phyloP scores from a whole-genome alignment of 2,113 vertebrate species.

The Rhinichthys klamathensis region DNA sequence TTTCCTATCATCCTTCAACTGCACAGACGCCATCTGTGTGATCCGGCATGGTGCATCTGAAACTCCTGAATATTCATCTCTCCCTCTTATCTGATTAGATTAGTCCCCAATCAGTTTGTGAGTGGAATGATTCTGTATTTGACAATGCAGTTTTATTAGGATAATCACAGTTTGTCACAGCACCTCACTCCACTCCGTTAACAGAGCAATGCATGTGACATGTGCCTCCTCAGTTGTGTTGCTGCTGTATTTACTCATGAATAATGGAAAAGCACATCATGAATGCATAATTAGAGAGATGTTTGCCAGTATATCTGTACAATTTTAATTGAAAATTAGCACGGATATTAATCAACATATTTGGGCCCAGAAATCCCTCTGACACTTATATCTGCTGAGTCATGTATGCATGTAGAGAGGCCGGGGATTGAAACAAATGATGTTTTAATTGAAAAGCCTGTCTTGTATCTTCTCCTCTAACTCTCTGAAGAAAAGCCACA shows the following conservation, averaged over 20 bases:
- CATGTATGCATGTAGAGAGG: neutral
- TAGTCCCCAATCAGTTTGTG: constrained; percentile 70
- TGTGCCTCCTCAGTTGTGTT: constrained; percentile 10
- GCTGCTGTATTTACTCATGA: constrained; percentile 33
- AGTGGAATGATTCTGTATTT: constrained; percentile 63
- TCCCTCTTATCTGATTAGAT: constrained; percentile 75
- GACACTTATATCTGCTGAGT: neutral
- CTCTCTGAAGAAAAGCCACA: constrained; percentile 33
- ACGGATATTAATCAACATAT: constrained; percentile 49
- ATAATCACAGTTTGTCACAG: constrained; percentile 67
- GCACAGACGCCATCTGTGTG: constrained; percentile 76
- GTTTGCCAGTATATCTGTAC: constrained; percentile 40
- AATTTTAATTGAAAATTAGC: constrained; percentile 50
- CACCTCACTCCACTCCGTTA: constrained; percentile 70
- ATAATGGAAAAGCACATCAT: constrained; percentile 35
- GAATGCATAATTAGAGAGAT: constrained; percentile 45
- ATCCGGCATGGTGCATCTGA: constrained; percentile 68
- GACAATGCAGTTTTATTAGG: constrained; percentile 66
- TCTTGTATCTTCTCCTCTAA: neutral
- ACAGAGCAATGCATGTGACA: constrained; percentile 63
- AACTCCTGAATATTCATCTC: constrained; percentile 77
- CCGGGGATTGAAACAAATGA: constrained; percentile 30
- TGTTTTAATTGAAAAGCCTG: constrained; percentile 20
- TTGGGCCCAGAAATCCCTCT: constrained; percentile 29
- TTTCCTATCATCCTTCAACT: constrained; percentile 67